phyloP scores from a whole-genome alignment of 2,888 invertebrate genomes.

The Callyntrura guangdongensis region DNA sequence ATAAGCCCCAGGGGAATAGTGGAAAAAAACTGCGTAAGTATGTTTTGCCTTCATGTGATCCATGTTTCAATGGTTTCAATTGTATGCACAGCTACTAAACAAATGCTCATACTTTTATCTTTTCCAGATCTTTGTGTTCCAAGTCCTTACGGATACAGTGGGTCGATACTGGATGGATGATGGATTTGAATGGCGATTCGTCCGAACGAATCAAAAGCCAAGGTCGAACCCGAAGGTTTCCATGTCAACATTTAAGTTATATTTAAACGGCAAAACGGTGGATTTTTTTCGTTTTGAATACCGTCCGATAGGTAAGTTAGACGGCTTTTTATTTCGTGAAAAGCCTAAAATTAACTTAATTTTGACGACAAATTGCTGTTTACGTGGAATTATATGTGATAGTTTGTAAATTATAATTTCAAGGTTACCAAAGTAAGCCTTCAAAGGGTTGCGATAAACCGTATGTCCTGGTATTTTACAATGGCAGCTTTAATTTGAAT shows the following conservation, averaged over 20 bases:
- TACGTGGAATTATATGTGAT: too few relatives aligned
- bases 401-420: not conserved
- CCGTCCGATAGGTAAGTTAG: not conserved
- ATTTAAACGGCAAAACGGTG: not conserved
- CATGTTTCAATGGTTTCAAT: too few relatives aligned
- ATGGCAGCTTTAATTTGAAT: not conserved
- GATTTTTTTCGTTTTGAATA: not conserved
- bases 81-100: too few relatives aligned
- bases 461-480: not conserved
- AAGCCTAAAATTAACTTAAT: too few relatives aligned
- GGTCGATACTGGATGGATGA: not conserved
- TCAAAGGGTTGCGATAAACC: not conserved
- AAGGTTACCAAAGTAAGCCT: not conserved
- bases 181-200: not conserved
- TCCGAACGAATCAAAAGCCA: not conserved
- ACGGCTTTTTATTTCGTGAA: too few relatives aligned
- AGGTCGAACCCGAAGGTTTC: not conserved
- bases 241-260: not conserved
- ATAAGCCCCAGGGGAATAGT: too few relatives aligned
- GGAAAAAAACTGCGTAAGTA: too few relatives aligned
- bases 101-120: too few relatives aligned
- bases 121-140: not conserved
- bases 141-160: not conserved
- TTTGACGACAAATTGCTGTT: too few relatives aligned
- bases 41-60: too few relatives aligned